Evolutionary conservation across 2,113 vertebrate species (phyloP).

Genomic region (Gambusia holbrooki): DNA sequence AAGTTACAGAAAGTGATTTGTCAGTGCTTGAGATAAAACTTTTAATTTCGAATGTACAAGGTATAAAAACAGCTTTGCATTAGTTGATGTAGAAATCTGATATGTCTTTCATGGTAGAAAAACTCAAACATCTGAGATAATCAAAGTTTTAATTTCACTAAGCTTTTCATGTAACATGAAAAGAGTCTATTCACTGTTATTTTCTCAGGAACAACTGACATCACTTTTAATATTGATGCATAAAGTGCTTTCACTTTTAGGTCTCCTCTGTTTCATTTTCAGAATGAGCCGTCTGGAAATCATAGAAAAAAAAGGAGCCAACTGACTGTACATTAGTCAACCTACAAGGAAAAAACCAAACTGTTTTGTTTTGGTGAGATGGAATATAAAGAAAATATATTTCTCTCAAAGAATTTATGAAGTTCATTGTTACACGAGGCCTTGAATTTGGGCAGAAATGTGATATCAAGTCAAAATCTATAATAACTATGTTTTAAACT

Average conservation of each 20-base stretch:
- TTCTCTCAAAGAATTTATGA: neutral
- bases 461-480: neutral
- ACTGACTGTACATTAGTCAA: neutral
- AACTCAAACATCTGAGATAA: neutral
- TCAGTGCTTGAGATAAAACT: neutral
- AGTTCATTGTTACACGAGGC: neutral
- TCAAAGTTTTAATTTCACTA: neutral
- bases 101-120: neutral
- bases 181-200: neutral
- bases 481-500: too few species aligned
- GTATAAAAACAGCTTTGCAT: neutral
- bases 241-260: neutral
- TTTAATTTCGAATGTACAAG: rapidly evolving
- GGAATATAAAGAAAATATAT: neutral
- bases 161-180: neutral
- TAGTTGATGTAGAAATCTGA: neutral
- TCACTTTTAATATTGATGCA: neutral
- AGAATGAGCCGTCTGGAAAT: neutral
- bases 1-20: neutral
- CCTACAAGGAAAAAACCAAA: neutral
- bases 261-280: conserved; percentile 1
- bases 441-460: neutral
- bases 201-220: neutral
- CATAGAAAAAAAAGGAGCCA: neutral
- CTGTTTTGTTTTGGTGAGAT: neutral